Evolutionary conservation across 2,888 invertebrate species (phyloP).

Genomic region (Leucozona laternaria): DNA sequence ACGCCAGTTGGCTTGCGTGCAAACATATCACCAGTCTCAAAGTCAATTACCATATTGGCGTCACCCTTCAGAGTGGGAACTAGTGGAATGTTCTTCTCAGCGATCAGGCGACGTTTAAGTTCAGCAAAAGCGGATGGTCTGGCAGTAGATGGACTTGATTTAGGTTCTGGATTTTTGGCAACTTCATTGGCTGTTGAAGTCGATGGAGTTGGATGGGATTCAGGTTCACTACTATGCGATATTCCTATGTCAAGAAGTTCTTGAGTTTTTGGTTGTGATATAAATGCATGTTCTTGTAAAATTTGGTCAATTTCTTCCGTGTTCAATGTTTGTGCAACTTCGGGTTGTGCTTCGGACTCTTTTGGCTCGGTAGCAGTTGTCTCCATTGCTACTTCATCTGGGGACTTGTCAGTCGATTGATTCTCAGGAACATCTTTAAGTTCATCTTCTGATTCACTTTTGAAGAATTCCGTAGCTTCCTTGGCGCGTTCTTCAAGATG

Average conservation of each 20-base stretch:
- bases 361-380: background rate
- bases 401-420: constrained; percentile 35
- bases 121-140: constrained; percentile 26
- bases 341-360: background rate
- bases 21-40: constrained; percentile 85
- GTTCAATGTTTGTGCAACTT: background rate
- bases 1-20: constrained; percentile 85
- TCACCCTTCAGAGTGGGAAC: constrained; percentile 85
- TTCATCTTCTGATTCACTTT: constrained; percentile 85
- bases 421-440: constrained; percentile 64
- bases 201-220: constrained; percentile 64
- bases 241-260: constrained; percentile 45
- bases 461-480: constrained; percentile 90
- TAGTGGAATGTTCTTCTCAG: constrained; percentile 76
- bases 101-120: constrained; percentile 52
- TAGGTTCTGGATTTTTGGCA: background rate
- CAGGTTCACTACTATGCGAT: background rate
- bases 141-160: background rate
- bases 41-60: constrained; percentile 86
- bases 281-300: background rate
- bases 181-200: constrained; percentile 52
- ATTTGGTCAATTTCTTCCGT: constrained; percentile 22
- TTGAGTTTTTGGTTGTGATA: constrained; percentile 30
- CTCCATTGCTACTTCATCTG: background rate
- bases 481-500: constrained; percentile 89